Evolutionary conservation across 2,113 vertebrate species (phyloP).

Genomic region (Thermophis baileyi): DNA sequence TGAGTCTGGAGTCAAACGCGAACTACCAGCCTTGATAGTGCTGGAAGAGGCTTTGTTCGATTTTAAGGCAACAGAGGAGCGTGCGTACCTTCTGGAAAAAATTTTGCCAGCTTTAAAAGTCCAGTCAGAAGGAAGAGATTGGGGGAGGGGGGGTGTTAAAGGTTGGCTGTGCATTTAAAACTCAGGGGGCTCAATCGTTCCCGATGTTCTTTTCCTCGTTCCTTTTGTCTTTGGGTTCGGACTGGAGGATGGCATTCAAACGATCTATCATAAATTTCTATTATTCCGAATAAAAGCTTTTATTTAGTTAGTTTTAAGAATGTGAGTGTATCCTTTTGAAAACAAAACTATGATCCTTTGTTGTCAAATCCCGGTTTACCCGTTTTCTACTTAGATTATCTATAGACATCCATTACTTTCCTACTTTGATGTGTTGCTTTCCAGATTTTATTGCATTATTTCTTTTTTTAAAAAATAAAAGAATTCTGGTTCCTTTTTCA

Average conservation of each 20-base stretch:
- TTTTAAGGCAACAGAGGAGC: not conserved
- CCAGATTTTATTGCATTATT: constrained; percentile 89
- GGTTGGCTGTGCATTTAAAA: constrained; percentile 22
- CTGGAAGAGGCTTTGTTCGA: not conserved
- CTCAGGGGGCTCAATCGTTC: constrained; percentile 32
- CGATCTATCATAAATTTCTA: constrained; percentile 64
- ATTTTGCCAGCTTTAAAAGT: not conserved
- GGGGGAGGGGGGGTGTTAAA: not conserved
- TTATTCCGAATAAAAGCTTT: constrained; percentile 81
- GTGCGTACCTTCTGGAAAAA: not conserved
- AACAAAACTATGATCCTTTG: constrained; percentile 73
- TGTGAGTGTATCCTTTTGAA: constrained; percentile 86
- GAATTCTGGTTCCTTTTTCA: constrained; percentile 71
- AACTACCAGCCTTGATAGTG: not conserved
- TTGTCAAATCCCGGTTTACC: constrained; percentile 58
- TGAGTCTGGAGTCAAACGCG: not conserved
- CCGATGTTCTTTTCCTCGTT: constrained; percentile 30
- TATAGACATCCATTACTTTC: constrained; percentile 68
- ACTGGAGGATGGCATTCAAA: constrained; percentile 39
- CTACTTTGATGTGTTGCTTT: constrained; percentile 66
- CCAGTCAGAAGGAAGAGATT: not conserved
- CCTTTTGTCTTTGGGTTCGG: not conserved
- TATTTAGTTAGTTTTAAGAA: constrained; percentile 79
- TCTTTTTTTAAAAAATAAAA: constrained; percentile 67
- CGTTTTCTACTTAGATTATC: constrained; percentile 64